phyloP scores from a whole-genome alignment of 2,888 invertebrate genomes.

The Aquatica leii region DNA sequence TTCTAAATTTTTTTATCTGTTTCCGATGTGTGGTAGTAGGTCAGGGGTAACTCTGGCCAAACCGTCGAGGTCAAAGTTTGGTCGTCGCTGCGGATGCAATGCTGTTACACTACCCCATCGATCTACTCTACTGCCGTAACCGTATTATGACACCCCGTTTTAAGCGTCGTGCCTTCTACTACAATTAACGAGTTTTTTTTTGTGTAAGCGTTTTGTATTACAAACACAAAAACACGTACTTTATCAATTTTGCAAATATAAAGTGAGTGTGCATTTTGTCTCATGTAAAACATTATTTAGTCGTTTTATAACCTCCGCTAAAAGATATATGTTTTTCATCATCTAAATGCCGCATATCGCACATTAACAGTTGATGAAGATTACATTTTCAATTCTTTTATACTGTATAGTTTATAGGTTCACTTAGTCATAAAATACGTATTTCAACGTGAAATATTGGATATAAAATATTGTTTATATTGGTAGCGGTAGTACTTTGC shows the following conservation, averaged over 20 bases:
- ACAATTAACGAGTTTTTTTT: not conserved
- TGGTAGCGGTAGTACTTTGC: constrained; percentile 15
- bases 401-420: constrained; percentile 6
- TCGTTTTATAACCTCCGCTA: no score
- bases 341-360: no score
- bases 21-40: constrained; percentile 35
- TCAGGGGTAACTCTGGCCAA: constrained; percentile 37
- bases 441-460: constrained; percentile 17
- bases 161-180: constrained; percentile 17
- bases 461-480: constrained; percentile 18
- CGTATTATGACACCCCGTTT: constrained; percentile 39
- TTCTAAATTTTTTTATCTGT: no score
- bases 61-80: constrained; percentile 42
- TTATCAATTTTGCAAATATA: no score
- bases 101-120: constrained; percentile 41
- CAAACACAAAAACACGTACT: no score
- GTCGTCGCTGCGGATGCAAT: constrained; percentile 42
- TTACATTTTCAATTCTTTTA: constrained; percentile 5
- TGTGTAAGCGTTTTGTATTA: no score
- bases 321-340: no score
- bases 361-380: constrained; percentile 3
- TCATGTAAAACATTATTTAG: no score
- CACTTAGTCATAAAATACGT: constrained; percentile 13
- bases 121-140: constrained; percentile 41
- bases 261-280: no score